Evolutionary conservation across 2,113 vertebrate genomes (phyloP).

Genomic region (Prietella phreatophila): DNA sequence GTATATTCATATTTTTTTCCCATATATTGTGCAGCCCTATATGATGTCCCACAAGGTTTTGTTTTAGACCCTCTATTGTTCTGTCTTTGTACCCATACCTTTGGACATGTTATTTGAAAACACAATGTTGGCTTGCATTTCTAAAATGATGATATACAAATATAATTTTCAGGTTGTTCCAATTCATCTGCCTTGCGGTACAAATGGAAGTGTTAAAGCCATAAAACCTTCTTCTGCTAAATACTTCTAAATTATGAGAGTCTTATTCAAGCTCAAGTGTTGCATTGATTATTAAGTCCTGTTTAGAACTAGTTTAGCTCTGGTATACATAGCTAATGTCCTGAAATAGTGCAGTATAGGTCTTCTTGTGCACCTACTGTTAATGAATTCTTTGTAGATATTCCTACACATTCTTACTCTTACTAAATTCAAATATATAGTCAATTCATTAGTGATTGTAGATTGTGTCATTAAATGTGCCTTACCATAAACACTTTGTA

Average conservation of each 20-base stretch:
- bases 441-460: too few species aligned
- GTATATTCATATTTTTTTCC: neutral
- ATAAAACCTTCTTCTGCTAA: neutral
- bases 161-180: neutral
- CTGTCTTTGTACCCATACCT: neutral
- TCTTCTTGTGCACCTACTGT: neutral
- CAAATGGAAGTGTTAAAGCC: neutral
- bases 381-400: neutral
- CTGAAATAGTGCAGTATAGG: neutral
- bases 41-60: neutral
- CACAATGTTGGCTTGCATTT: neutral
- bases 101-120: neutral
- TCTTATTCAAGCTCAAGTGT: neutral
- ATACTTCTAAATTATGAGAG: neutral
- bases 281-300: neutral
- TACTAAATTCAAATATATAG: neutral
- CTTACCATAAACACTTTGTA: neutral
- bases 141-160: neutral
- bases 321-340: neutral
- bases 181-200: neutral
- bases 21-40: neutral
- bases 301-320: neutral
- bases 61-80: neutral
- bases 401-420: neutral
- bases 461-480: neutral